phyloP scores from a whole-genome alignment of 2,113 vertebrate species.

The Pituophis catenifer region DNA sequence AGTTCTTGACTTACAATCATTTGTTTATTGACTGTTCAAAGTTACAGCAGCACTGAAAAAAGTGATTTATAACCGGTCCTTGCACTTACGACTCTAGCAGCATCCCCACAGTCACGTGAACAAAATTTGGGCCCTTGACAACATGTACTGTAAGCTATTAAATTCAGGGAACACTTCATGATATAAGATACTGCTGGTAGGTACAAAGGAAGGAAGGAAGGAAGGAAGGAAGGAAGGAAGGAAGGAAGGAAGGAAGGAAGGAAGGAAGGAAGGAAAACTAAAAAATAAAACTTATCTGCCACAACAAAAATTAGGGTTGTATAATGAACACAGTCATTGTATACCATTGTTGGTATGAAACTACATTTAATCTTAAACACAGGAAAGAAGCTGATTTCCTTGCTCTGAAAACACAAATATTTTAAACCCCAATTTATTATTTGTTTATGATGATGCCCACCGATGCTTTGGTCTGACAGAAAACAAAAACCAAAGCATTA shows the following conservation, averaged over 20 bases:
- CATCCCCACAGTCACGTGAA: background rate
- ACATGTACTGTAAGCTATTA: background rate
- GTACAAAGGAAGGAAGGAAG: background rate
- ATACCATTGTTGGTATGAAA: background rate
- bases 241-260: background rate
- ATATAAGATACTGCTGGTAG: background rate
- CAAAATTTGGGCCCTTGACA: background rate
- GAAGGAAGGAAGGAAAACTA: background rate
- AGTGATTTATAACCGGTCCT: background rate
- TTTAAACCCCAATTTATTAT: background rate
- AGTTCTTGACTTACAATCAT: background rate
- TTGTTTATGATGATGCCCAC: background rate
- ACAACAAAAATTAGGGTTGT: background rate
- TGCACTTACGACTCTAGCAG: background rate
- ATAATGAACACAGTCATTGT: background rate
- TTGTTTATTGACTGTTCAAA: background rate
- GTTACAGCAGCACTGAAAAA: background rate
- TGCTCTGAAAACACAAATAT: too few species aligned
- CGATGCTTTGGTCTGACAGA: background rate
- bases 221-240: too few species aligned
- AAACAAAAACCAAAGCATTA: background rate
- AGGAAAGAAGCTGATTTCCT: too few species aligned
- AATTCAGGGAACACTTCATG: background rate
- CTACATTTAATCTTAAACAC: background rate
- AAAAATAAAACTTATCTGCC: background rate